A percentile compares a stretch with the other conserved stretches of the same genome.
Conservation (phyloP, 2,888 invertebrate species). For the Hartigia nigra region DNA sequence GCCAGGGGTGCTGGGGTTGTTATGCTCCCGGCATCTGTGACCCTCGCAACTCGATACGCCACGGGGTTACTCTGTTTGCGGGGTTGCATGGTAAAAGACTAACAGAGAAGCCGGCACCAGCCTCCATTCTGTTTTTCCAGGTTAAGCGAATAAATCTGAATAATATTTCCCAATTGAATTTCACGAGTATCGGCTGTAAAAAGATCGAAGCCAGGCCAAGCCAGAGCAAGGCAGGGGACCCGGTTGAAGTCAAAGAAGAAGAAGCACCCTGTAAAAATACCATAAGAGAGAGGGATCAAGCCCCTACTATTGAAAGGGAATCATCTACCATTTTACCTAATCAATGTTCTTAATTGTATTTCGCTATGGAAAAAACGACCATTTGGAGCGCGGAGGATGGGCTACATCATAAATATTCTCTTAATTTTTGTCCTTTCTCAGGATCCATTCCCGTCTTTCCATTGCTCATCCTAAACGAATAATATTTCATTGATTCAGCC, state of each 20-base stretch:
- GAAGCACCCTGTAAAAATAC: neutral
- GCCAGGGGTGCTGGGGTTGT: conserved; percentile 34
- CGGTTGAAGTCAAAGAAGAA: neutral
- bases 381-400: too few relatives aligned
- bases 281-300: neutral
- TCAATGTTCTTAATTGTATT: neutral
- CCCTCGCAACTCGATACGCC: conserved; percentile 45
- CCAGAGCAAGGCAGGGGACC: neutral
- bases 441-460: neutral
- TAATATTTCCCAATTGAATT: conserved; percentile 31
- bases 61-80: conserved; percentile 23
- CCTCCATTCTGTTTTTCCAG: conserved; percentile 31
- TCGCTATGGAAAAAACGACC: neutral
- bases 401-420: neutral
- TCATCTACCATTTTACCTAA: neutral
- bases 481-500: neutral
- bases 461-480: neutral
- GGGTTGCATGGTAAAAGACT: conserved; percentile 17
- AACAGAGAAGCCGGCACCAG: conserved; percentile 9
- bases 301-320: neutral
- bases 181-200: conserved; percentile 15
- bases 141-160: conserved; percentile 50
- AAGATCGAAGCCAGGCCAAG: neutral
- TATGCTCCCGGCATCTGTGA: conserved; percentile 54
- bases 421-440: neutral